Evolutionary conservation across 2,888 invertebrate genomes (phyloP).

Genomic region (Tubulanus polymorphus): DNA sequence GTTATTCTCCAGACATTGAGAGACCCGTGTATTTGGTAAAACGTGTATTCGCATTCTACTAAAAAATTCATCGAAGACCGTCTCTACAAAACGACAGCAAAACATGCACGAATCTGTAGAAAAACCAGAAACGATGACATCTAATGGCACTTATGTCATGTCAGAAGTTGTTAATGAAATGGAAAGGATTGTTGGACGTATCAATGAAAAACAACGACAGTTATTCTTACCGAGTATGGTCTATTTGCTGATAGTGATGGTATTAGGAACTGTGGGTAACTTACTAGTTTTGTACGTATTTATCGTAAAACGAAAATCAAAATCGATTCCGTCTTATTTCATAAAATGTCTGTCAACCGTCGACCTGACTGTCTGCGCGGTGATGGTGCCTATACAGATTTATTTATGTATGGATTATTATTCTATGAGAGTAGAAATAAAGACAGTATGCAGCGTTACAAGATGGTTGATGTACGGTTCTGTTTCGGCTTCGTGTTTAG

Average conservation of each 20-base stretch:
- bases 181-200: neutral
- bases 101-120: too few species aligned
- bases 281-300: neutral
- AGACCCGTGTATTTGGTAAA: too few species aligned
- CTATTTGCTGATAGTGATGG: neutral
- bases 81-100: too few species aligned
- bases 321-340: neutral
- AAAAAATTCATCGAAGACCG: too few species aligned
- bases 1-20: too few species aligned
- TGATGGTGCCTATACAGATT: neutral
- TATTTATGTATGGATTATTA: neutral
- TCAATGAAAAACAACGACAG: neutral
- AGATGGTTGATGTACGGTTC: neutral
- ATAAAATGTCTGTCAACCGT: neutral
- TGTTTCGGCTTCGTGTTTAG: neutral
- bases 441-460: neutral
- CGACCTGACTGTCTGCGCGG: neutral
- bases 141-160: too few species aligned
- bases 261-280: neutral
- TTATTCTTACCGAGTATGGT: neutral
- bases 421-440: neutral
- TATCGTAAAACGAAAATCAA: neutral
- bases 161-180: too few species aligned
- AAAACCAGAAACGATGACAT: too few species aligned
- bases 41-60: too few species aligned